Base-by-base conservation (phyloP, 2,888 invertebrate species). In the Athalia cordata region DNA sequence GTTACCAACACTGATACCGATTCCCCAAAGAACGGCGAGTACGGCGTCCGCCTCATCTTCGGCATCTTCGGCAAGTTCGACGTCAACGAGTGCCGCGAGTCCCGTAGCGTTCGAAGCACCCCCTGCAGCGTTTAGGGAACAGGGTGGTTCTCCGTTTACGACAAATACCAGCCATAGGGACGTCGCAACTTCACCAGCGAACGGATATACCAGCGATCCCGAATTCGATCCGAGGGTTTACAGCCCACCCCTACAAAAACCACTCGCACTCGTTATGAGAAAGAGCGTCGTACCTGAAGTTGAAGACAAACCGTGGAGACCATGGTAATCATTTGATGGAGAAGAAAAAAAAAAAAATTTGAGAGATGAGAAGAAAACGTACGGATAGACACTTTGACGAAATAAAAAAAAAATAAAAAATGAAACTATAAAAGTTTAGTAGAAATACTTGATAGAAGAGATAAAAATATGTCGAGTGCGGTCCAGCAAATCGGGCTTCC, bases 241-340 rank as follows among this genome's bases (percentile, higher is more conserved):
- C 85, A 91, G 90, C 80, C 91, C 91, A 11, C 90, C 91, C 2
- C 86, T 91, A 65, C 92, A 92, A 81, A 92, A 91, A 74, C 96
- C 96, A 0, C 90, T 96, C 50, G 94, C 95, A 4, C 91, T 96
- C 82, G 96, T 96, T 15, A 95, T 95, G 84, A 93, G 93, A 86
- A 95, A 93, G 91, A 92, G 85, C 80, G 91, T 91, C 1, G 84
- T 88, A 77, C 92, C 91, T 78, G 90, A 91, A 80, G 92, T 93
- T 80, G 95, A 95, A 86, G 95, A 95, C 65, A 95, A 95, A 86
- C 95, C 95, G 47, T 96, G 96, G 96, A 92, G 96, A 86, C 96
- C 96, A 3, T 96, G 96, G 96, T 95, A 88, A 67, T 49, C 52
- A 29, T 29, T 29, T 29, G 29, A 29, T 29, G 29, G 45, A 55